A percentile compares a stretch with the other conserved stretches of the same genome.
phyloP scores from a whole-genome alignment of 2,888 invertebrate species.

The Deilephila elpenor region DNA sequence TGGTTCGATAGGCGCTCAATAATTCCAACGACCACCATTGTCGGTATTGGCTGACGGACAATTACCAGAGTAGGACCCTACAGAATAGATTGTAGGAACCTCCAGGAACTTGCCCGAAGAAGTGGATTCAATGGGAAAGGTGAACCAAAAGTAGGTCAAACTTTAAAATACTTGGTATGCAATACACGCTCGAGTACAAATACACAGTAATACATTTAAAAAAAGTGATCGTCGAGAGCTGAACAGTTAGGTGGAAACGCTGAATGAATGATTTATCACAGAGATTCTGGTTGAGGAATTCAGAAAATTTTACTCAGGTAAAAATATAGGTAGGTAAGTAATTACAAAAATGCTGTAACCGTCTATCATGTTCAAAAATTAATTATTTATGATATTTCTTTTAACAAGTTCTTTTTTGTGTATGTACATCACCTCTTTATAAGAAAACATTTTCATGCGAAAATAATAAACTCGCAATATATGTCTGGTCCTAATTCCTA shows the following conservation, averaged over 20 bases:
- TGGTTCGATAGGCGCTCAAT: constrained; percentile 26
- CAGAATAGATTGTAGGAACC: not conserved
- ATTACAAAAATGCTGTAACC: no score
- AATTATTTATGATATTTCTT: no score
- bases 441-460: no score
- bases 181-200: not conserved
- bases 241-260: not conserved
- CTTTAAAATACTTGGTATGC: not conserved
- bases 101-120: no score
- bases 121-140: no score
- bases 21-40: constrained; percentile 11
- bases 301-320: not conserved
- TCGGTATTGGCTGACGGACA: not conserved
- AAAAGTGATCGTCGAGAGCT: not conserved
- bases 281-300: not conserved
- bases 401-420: no score
- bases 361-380: no score
- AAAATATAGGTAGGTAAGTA: no score
- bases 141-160: constrained; percentile 2
- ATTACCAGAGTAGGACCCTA: no score
- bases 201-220: not conserved
- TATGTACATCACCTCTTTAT: no score
- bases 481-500: no score
- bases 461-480: no score
- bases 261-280: not conserved